Evolutionary conservation across 2,797 vertebrate genomes (phyloP).

Genomic region (Mustela erminea): DNA sequence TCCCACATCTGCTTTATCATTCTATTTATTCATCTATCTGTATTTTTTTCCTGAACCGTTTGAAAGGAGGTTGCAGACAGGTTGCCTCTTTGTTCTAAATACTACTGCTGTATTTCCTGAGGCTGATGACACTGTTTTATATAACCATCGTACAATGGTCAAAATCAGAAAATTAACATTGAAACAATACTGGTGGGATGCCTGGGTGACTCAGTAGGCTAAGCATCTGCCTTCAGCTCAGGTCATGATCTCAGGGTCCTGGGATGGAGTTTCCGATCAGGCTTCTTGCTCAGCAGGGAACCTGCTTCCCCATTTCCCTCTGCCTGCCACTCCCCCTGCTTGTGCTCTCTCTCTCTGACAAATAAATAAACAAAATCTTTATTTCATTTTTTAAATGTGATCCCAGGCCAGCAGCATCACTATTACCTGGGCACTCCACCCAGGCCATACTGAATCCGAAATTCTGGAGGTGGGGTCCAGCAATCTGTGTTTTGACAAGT

Average conservation of each 20-base stretch:
- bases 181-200: no score
- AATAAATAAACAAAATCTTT: no score
- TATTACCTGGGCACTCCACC: not conserved
- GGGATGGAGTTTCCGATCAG: no score
- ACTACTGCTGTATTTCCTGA: not conserved
- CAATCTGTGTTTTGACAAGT: conserved; percentile 24
- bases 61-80: not conserved
- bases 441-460: not conserved
- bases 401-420: not conserved
- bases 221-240: no score
- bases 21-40: not conserved
- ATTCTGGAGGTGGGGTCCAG: not conserved
- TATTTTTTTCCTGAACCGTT: not conserved
- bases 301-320: no score
- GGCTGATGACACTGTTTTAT: not conserved
- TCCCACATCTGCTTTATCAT: not conserved
- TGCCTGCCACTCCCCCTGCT: no score
- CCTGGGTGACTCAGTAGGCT: no score
- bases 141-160: not conserved
- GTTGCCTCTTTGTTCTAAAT: not conserved
- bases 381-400: not conserved
- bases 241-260: no score
- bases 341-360: no score
- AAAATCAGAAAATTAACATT: not conserved
- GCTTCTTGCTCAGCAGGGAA: no score